Evolutionary conservation across 2,113 vertebrate genomes (phyloP).

Genomic region (Eudyptes chrysolophus): DNA sequence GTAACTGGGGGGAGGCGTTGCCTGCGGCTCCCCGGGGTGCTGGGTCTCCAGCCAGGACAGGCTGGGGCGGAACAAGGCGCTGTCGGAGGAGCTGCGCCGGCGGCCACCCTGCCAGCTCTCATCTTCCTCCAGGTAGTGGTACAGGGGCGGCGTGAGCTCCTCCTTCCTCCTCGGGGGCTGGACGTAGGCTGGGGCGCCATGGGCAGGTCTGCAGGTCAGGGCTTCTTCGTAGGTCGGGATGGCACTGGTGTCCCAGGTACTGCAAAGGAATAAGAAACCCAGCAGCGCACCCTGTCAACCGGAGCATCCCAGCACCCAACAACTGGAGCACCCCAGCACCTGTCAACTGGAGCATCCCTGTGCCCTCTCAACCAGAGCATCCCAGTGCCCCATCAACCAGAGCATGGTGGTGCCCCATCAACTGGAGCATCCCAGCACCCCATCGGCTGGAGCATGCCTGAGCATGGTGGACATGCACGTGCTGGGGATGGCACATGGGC

Average conservation of each 20-base stretch:
- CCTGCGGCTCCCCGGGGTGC: not conserved
- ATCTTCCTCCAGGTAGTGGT: conserved; percentile 29
- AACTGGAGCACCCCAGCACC: not conserved
- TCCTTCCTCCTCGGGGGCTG: conserved; percentile 9
- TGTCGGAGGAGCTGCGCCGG: conserved; percentile 6
- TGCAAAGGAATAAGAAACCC: not conserved
- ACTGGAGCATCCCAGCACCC: not conserved
- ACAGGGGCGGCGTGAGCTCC: not conserved
- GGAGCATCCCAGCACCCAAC: not conserved
- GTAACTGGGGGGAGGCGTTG: conserved; percentile 67
- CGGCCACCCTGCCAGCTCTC: not conserved
- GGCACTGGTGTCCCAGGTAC: conserved; percentile 2
- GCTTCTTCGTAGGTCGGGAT: conserved; percentile 72
- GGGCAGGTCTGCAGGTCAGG: conserved; percentile 42
- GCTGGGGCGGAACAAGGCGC: conserved; percentile 48
- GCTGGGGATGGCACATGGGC: rapidly evolving
- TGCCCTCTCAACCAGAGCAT: not conserved
- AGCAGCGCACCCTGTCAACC: rapidly evolving
- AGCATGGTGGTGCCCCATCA: not conserved
- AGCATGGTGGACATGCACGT: rapidly evolving
- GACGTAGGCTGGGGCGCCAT: not conserved
- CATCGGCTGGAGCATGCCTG: not conserved
- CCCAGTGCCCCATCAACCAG: not conserved
- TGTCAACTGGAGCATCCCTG: not conserved
- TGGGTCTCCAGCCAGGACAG: not conserved